A percentile compares a stretch with the other conserved stretches of the same genome.
Conservation (phyloP, 2,797 vertebrate species). For the Myripristis jacobus region DNA sequence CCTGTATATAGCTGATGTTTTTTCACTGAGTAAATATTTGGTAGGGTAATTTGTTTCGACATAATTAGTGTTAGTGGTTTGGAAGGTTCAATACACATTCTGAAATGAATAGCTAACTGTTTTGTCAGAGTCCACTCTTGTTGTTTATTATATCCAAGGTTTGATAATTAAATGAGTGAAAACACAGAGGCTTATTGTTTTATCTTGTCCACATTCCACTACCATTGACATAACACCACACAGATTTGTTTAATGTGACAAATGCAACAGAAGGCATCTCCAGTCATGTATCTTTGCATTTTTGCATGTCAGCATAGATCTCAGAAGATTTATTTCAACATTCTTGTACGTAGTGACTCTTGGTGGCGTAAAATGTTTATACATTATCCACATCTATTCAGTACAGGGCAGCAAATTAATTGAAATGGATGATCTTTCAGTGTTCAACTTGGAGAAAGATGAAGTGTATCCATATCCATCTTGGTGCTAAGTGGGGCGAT, state of each 20-base stretch:
- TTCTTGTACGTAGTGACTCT: background rate
- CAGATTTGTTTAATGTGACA: no score
- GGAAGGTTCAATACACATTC: conserved; percentile 38
- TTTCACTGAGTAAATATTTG: conserved; percentile 16
- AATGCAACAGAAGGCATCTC: background rate
- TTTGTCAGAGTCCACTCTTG: conserved; percentile 34
- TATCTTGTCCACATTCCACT: background rate
- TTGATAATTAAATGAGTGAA: conserved; percentile 59
- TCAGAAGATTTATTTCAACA: background rate
- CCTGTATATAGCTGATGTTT: background rate
- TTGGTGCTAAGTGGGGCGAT: background rate
- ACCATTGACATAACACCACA: no score
- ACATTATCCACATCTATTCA: background rate
- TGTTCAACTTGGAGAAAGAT: background rate
- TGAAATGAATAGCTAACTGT: conserved; percentile 27
- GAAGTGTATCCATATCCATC: background rate
- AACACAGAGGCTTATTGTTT: conserved; percentile 20
- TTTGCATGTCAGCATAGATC: background rate
- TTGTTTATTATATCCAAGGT: conserved; percentile 47
- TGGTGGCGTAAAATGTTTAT: background rate
- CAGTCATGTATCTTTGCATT: background rate
- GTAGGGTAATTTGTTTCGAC: conserved; percentile 27
- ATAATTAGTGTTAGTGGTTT: background rate
- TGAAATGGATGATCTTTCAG: background rate
- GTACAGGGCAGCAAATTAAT: conserved; percentile 14